These are phyloP conservation scores for Clivina fossor DNA, from an alignment of 2,888 invertebrate genomes.

Conservation along the genomic window DNA sequence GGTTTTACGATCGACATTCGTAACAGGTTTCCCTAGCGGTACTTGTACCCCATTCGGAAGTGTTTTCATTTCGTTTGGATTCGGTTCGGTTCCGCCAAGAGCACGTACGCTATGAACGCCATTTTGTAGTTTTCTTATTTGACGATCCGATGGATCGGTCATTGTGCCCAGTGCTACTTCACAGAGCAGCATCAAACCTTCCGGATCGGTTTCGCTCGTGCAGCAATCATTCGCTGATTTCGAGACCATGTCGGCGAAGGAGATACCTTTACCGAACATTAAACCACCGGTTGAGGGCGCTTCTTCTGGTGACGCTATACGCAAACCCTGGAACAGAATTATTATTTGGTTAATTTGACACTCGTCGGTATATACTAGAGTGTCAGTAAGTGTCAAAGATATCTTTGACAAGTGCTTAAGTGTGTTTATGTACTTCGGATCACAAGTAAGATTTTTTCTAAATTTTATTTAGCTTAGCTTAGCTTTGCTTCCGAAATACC, in stretches of 20 bases:
- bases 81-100: conserved; percentile 59
- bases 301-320: conserved; percentile 69
- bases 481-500: too few relatives aligned
- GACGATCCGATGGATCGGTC: conserved; percentile 56
- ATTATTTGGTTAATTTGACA: too few relatives aligned
- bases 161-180: conserved; percentile 65
- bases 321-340: conserved; percentile 54
- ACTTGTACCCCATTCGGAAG: conserved; percentile 55
- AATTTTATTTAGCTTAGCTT: too few relatives aligned
- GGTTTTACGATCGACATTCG: conserved; percentile 27
- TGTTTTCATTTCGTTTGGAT: conserved; percentile 51
- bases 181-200: conserved; percentile 62
- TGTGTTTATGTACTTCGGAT: too few relatives aligned
- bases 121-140: conserved; percentile 56
- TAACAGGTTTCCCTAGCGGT: conserved; percentile 50
- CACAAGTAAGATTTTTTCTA: too few relatives aligned
- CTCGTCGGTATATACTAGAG: too few relatives aligned
- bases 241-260: conserved; percentile 68
- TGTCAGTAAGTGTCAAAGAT: too few relatives aligned
- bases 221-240: conserved; percentile 66
- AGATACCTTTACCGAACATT: conserved; percentile 71
- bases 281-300: conserved; percentile 60
- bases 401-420: too few relatives aligned
- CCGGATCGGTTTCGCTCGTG: conserved; percentile 54
- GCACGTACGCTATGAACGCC: conserved; percentile 64